phyloP scores from a whole-genome alignment of 2,797 vertebrate species.

The Gambusia yucatana region DNA sequence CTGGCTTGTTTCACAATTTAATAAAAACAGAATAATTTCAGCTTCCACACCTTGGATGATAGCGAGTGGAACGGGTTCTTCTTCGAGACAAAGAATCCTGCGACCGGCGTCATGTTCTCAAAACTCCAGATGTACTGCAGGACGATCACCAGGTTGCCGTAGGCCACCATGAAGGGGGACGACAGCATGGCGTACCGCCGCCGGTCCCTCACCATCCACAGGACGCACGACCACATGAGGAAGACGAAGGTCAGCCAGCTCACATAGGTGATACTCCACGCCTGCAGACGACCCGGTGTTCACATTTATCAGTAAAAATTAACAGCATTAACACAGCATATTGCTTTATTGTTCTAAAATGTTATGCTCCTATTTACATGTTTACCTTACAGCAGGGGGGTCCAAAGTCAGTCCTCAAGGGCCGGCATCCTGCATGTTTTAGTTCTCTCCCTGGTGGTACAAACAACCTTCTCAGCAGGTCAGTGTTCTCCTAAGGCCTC shows the following conservation, averaged over 20 bases:
- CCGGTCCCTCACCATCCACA: constrained; percentile 95
- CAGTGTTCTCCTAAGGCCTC: too few species aligned
- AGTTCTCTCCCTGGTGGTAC: too few species aligned
- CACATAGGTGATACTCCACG: constrained; percentile 97
- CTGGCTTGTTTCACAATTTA: background rate
- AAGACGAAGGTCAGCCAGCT: constrained; percentile 97
- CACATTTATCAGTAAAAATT: background rate
- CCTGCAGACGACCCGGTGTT: background rate
- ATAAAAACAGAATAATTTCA: background rate
- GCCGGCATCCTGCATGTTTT: too few species aligned
- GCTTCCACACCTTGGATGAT: constrained; percentile 87
- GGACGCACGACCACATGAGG: constrained; percentile 89
- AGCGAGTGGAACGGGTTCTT: constrained; percentile 84
- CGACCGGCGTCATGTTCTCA: constrained; percentile 63
- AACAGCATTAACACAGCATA: background rate
- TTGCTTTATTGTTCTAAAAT: background rate
- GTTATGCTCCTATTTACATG: background rate
- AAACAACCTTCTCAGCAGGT: too few species aligned
- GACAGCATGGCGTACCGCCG: constrained; percentile 95
- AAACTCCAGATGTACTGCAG: constrained; percentile 89
- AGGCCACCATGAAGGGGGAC: constrained; percentile 96
- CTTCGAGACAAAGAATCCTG: constrained; percentile 86
- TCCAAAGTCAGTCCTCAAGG: too few species aligned
- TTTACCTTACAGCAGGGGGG: background rate
- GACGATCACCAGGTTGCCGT: constrained; percentile 89